These are phyloP conservation scores for Proctacanthus coquilletti DNA, from an alignment of 1,140 invertebrate species.

Conservation along the genomic window DNA sequence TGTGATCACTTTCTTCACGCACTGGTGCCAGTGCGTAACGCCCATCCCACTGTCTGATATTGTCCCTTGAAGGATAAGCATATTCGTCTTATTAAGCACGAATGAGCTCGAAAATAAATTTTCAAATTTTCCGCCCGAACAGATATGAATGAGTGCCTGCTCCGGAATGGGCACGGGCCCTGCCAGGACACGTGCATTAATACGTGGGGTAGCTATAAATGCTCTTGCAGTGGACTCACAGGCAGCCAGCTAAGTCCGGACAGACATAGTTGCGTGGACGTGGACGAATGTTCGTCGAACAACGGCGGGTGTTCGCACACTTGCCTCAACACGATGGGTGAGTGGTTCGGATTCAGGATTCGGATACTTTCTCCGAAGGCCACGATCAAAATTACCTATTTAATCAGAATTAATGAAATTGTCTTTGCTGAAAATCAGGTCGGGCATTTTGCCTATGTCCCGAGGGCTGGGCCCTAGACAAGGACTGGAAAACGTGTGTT, in stretches of 20 bases:
- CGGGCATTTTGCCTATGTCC: constrained; percentile 49
- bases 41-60: too few species aligned
- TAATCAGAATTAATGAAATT: too few species aligned
- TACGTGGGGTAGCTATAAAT: constrained; percentile 40
- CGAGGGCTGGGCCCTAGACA: constrained; percentile 37
- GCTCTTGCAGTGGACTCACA: constrained; percentile 31
- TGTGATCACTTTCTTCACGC: too few species aligned
- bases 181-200: constrained; percentile 50
- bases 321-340: constrained; percentile 31
- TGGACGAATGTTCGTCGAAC: constrained; percentile 40
- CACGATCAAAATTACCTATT: too few species aligned
- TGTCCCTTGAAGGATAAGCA: too few species aligned
- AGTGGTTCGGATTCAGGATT: too few species aligned
- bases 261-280: constrained; percentile 24
- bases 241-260: not conserved
- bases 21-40: too few species aligned
- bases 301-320: constrained; percentile 34
- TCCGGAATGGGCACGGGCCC: constrained; percentile 44
- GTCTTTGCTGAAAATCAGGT: constrained; percentile 28
- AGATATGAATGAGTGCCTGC: constrained; percentile 44
- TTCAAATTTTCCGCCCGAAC: not conserved
- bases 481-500: constrained; percentile 41
- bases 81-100: too few species aligned
- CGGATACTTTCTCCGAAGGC: too few species aligned
- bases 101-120: not conserved